Percentiles rank a stretch among this genome's conserved stretches.
Evolutionary conservation across 2,888 invertebrate species (phyloP).

Genomic region (Zaprionus obscuricornis): DNA sequence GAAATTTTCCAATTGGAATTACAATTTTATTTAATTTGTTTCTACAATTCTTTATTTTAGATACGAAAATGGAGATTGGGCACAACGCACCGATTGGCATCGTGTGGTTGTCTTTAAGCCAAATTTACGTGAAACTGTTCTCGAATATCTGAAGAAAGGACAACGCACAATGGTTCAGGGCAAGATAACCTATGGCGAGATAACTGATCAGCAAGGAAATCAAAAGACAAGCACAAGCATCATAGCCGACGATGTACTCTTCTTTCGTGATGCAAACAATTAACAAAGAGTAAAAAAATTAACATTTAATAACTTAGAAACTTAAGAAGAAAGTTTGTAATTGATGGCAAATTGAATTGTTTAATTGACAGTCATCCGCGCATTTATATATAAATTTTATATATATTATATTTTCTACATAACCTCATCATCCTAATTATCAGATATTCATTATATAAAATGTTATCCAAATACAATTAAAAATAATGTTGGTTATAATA

Average conservation of each 20-base stretch:
- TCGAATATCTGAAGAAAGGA: conserved; percentile 92
- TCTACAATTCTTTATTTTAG: too few relatives aligned
- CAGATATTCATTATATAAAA: conserved; percentile 22
- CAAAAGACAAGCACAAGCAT: conserved; percentile 89
- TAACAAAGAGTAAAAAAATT: conserved; percentile 32
- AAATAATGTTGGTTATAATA: not conserved
- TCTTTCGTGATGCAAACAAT: conserved; percentile 86
- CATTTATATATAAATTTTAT: conserved; percentile 15
- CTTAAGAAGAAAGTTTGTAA: conserved; percentile 68
- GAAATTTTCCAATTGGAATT: not conserved
- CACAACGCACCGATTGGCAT: conserved; percentile 97
- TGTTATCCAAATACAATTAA: conserved; percentile 3
- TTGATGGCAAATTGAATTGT: too few relatives aligned
- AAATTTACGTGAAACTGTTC: conserved; percentile 90
- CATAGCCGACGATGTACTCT: conserved; percentile 94
- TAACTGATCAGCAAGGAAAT: conserved; percentile 90
- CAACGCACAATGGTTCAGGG: conserved; percentile 93
- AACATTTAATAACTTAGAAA: conserved; percentile 26
- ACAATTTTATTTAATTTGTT: too few relatives aligned
- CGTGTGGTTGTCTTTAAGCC: conserved; percentile 94
- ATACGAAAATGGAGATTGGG: conserved; percentile 90
- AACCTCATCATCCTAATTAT: too few relatives aligned
- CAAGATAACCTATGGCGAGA: conserved; percentile 92
- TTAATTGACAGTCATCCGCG: too few relatives aligned
- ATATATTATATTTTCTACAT: too few relatives aligned